Base-by-base conservation (phyloP, 92 coral and sea anemone genomes). In the Paramuricea clavata region DNA sequence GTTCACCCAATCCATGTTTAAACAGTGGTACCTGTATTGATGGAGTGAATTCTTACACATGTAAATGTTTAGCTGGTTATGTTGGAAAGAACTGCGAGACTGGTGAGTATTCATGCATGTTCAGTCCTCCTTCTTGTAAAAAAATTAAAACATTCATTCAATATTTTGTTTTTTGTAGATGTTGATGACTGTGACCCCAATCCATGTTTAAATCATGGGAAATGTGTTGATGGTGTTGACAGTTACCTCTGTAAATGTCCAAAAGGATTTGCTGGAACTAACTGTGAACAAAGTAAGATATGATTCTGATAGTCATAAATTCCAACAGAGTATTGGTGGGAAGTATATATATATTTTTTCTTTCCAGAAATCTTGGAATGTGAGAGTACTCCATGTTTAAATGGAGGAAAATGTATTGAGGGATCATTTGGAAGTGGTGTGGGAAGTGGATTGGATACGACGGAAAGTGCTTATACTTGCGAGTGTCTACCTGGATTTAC, bases 11-110 rank as follows among this genome's bases (percentile, higher is more conserved):
- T 42, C 79, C 57, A 19, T 73, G 79, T 23, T 73, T 73, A 73
- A 73, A 73, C 57, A 73, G 79, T 31, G 79, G 33, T 42, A 73
- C 32, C 35, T 73, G 79, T 42, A 73, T 73, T 1, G 79, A 73
- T 19, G 79, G 30, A 73, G 79, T 73, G 33, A 73, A 73, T 73
- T 73, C 79, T 73, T 73, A 73, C 79, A 73, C 57, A 23, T 73
- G 79, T 36, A 73, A 39, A 39, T 73, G 79, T 73, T 23, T 42
- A 31, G 79, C 59, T n/a, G 79, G 79, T 39, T 73, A 73, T 52
- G 54, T 31, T 9, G 79, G 79, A 42, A 33, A 27, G 19, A 30
- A 73, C 31, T 73, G 79, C 41, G 79, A 73, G 60, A 54, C 62
- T 54, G 62, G 62, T 54, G 34, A 25, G 34, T 65, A 21, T 65